Evolutionary conservation across 2,888 invertebrate species (phyloP).

Genomic region (Oligia latruncula): DNA sequence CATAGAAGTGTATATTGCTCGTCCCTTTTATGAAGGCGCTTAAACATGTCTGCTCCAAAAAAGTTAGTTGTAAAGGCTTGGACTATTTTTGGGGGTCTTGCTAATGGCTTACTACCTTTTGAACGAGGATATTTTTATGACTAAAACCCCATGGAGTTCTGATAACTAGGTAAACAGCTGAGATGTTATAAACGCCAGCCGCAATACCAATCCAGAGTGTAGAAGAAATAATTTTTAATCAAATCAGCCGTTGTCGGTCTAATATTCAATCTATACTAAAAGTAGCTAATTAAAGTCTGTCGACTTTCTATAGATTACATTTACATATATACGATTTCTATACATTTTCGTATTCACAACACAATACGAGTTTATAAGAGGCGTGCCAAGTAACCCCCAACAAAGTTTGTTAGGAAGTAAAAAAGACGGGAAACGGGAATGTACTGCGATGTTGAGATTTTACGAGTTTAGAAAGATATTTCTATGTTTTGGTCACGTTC

Average conservation of each 20-base stretch:
- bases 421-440: constrained; percentile 64
- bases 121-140: not conserved
- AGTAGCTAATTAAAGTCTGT: constrained; percentile 13
- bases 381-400: constrained; percentile 64
- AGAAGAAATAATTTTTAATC: not conserved
- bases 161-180: not conserved
- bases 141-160: not conserved
- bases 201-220: not conserved
- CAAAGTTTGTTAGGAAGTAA: constrained; percentile 74
- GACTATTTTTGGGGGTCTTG: not conserved
- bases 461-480: constrained; percentile 58
- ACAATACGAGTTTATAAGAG: constrained; percentile 47
- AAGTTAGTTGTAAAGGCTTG: not conserved
- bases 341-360: constrained; percentile 33
- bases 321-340: not conserved
- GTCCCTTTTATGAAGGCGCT: constrained; percentile 27
- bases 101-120: constrained; percentile 1
- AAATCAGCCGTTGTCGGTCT: not conserved
- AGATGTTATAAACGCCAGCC: not conserved
- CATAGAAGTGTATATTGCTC: constrained; percentile 20
- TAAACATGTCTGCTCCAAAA: not conserved
- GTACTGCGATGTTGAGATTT: constrained; percentile 53
- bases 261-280: not conserved
- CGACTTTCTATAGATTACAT: not conserved
- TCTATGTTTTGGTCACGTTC: constrained; percentile 58